Evolutionary conservation across 2,113 vertebrate genomes (phyloP).

Genomic region (Lepus europaeus): DNA sequence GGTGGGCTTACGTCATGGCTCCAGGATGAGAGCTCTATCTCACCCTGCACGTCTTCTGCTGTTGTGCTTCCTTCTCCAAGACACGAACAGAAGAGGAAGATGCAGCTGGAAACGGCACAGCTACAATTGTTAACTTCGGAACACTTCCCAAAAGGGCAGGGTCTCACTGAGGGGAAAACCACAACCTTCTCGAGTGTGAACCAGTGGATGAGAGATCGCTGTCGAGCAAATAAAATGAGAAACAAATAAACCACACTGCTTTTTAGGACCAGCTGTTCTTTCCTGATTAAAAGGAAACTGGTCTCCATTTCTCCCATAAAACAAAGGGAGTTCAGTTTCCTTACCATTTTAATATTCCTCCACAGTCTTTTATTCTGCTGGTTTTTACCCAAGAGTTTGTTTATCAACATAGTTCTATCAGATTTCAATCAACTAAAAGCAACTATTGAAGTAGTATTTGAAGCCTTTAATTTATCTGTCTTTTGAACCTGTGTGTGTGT

Average conservation of each 20-base stretch:
- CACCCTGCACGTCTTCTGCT: not conserved
- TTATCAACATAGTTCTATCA: conserved; percentile 16
- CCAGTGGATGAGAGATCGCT: no score
- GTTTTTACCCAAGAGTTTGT: conserved; percentile 14
- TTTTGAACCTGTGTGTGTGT: not conserved
- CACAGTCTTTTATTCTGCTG: not conserved
- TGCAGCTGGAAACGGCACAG: not conserved
- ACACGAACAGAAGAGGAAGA: conserved; percentile 21
- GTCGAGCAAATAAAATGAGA: not conserved
- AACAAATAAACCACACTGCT: not conserved
- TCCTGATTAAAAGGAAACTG: conserved; percentile 28
- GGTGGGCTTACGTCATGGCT: not conserved
- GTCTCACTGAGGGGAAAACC: not conserved
- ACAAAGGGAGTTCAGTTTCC: not conserved
- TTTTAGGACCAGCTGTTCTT: not conserved
- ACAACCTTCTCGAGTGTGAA: not conserved
- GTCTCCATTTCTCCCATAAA: not conserved
- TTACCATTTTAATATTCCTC: not conserved
- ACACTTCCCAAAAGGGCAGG: not conserved
- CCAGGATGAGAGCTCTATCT: not conserved
- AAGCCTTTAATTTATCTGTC: not conserved
- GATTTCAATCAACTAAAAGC: not conserved
- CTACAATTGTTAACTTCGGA: not conserved
- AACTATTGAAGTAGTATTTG: not conserved
- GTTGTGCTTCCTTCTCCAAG: not conserved